These are phyloP conservation scores for Acleris holmiana DNA, from an alignment of 2,888 invertebrate species.

Conservation along the genomic window DNA sequence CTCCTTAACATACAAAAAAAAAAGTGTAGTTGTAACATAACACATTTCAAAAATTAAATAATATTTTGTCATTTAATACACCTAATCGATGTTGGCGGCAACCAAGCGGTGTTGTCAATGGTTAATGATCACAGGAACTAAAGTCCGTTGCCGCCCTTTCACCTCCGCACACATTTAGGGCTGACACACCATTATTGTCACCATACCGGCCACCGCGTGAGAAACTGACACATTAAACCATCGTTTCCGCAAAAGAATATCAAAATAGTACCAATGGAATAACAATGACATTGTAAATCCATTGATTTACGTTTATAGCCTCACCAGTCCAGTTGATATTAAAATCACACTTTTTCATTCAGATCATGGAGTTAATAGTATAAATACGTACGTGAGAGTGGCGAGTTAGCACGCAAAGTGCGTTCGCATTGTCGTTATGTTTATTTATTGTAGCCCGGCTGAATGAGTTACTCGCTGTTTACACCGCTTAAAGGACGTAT, in stretches of 20 bases:
- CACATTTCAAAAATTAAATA: neutral
- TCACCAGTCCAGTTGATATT: conserved; percentile 38
- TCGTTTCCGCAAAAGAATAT: conserved; percentile 33
- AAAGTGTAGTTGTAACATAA: no score
- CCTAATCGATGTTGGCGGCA: conserved; percentile 7
- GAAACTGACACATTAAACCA: conserved; percentile 29
- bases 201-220: conserved; percentile 9
- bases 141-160: conserved; percentile 36
- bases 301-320: conserved; percentile 35
- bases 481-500: conserved; percentile 37
- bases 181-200: conserved; percentile 5
- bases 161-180: conserved; percentile 22
- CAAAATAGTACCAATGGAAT: conserved; percentile 24
- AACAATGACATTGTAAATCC: conserved; percentile 37
- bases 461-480: conserved; percentile 41
- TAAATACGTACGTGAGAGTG: conserved; percentile 53
- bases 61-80: conserved; percentile 6
- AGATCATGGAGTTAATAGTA: conserved; percentile 53
- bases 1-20: no score
- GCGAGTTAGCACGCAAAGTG: conserved; percentile 42
- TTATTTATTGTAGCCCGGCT: conserved; percentile 49
- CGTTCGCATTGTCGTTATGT: conserved; percentile 54
- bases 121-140: conserved; percentile 34
- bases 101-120: conserved; percentile 21
- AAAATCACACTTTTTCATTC: conserved; percentile 47